Evolutionary conservation across 1,140 invertebrate genomes (phyloP), one percentile per base, ranked within the genome.

Genomic region (Drosophila equinoxialis): DNA sequence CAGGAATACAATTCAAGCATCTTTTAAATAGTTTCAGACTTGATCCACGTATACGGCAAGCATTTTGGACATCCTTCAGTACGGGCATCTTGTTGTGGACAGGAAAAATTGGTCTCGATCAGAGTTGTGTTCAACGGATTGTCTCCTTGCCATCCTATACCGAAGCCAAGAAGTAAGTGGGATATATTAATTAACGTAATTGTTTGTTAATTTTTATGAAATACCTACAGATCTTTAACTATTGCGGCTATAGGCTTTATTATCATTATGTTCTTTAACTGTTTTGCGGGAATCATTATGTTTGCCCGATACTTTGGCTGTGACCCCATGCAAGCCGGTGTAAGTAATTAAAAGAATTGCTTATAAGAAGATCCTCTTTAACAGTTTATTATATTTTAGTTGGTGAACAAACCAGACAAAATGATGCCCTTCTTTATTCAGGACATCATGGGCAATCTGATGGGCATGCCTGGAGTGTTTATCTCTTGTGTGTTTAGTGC

Each of bases 221-320:
- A 10, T 37, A 11, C 35, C 10, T 11, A n/a, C 23, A 94, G 93
- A 72, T 93, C 93, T 1, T 86, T 94, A 8, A 74, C 85, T 60
- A 91, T 94, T 37, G 93, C 93, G 84, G 92, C 92, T 0, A 7
- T 94, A 62, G 94, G 94, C 2, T 93, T 94, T 59, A 58, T 93
- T 3, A 74, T 76, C 23, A 93, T 94, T n/a, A 93, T 94, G 70
- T 92, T 92, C 7, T 87, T 94, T 33, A 94, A 93, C 76, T 94
- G 94, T 71, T 95, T 94, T 66, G 94, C 93, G 42, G 96, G 96
- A 11, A 93, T 97, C 37, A 93, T 96, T 1, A 95, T 97, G 71
- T 97, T 94, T 81, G 96, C 95, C 1, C 93, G 94, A 23, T 97
- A 96, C 90, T 92, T 94, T 71, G 93, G 95, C 58, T 97, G 96